These are phyloP conservation scores for Pogonocichla stellata DNA, from an alignment of 2,113 vertebrate genomes.

Conservation along the genomic window DNA sequence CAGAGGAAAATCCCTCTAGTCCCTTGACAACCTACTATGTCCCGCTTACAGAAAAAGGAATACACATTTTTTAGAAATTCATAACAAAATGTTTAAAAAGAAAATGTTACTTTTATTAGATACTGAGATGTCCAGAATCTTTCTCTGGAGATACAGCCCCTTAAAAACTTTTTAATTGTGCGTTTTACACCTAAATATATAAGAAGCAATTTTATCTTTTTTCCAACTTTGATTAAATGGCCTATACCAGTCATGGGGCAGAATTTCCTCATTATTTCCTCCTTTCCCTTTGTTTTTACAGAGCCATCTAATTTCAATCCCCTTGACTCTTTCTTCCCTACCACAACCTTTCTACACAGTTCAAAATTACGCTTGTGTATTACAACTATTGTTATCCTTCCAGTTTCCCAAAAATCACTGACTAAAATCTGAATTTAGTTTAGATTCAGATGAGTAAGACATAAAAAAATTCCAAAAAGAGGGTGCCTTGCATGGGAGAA, in stretches of 20 bases:
- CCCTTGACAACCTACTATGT: not conserved
- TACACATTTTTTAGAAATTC: not conserved
- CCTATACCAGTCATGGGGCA: not conserved
- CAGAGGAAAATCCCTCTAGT: not conserved
- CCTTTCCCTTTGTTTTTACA: not conserved
- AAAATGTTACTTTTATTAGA: not conserved
- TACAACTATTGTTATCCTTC: not conserved
- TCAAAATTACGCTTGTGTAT: not conserved
- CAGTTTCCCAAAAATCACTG: not conserved
- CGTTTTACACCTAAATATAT: not conserved
- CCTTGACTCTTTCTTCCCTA: not conserved
- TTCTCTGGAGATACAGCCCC: not conserved
- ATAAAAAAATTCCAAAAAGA: not conserved
- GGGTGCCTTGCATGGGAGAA: not conserved
- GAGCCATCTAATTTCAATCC: not conserved
- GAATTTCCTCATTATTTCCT: not conserved
- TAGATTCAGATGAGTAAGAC: not conserved
- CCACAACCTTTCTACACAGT: not conserved
- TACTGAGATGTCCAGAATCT: not conserved
- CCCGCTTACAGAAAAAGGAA: not conserved
- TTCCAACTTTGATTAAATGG: not conserved
- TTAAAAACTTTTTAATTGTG: not conserved
- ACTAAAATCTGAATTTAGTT: not conserved
- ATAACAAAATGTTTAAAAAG: fast-evolving
- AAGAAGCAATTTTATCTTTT: not conserved